Evolutionary conservation across 1,140 invertebrate species (phyloP).

Genomic region (Teleogryllus occipitalis): DNA sequence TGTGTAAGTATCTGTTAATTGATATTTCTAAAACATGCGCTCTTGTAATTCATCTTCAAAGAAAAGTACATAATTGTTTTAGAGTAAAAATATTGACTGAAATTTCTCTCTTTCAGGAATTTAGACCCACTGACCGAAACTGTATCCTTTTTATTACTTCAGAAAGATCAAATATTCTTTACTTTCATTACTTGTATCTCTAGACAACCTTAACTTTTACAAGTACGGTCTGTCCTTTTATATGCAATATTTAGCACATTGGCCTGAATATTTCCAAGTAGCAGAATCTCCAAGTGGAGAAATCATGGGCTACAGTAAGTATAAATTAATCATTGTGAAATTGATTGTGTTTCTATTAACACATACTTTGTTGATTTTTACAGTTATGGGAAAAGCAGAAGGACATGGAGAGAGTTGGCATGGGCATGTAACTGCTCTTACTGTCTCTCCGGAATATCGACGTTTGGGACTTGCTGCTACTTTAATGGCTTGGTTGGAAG

Average conservation of each 20-base stretch:
- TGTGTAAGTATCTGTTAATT: slow-evolving; percentile 59
- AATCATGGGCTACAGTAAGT: slow-evolving; percentile 98
- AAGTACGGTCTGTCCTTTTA: slow-evolving; percentile 95
- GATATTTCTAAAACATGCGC: not conserved
- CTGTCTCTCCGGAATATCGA: slow-evolving; percentile 90
- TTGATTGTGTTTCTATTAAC: not conserved
- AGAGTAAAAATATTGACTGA: too few relatives aligned
- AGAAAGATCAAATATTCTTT: not conserved
- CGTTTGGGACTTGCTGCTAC: slow-evolving; percentile 83
- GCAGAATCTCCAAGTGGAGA: slow-evolving; percentile 89
- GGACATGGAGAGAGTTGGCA: slow-evolving; percentile 94
- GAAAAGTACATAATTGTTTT: too few relatives aligned
- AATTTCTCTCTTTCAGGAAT: slow-evolving; percentile 60
- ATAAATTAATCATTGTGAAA: slow-evolving; percentile 9
- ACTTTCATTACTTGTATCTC: not conserved
- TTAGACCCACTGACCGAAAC: slow-evolving; percentile 95
- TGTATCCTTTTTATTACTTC: slow-evolving; percentile 47
- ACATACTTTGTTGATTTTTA: slow-evolving; percentile 31
- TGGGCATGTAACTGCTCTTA: slow-evolving; percentile 96
- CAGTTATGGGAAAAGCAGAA: slow-evolving; percentile 99
- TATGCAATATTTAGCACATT: slow-evolving; percentile 93
- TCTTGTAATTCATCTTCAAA: not conserved
- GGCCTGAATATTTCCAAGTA: slow-evolving; percentile 99
- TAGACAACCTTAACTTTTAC: slow-evolving; percentile 27
- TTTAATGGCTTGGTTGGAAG: slow-evolving; percentile 92